Evolutionary conservation across 2,888 invertebrate genomes (phyloP), one percentile per base, ranked within the genome.

Genomic region (Eutolmus rufibarbis): DNA sequence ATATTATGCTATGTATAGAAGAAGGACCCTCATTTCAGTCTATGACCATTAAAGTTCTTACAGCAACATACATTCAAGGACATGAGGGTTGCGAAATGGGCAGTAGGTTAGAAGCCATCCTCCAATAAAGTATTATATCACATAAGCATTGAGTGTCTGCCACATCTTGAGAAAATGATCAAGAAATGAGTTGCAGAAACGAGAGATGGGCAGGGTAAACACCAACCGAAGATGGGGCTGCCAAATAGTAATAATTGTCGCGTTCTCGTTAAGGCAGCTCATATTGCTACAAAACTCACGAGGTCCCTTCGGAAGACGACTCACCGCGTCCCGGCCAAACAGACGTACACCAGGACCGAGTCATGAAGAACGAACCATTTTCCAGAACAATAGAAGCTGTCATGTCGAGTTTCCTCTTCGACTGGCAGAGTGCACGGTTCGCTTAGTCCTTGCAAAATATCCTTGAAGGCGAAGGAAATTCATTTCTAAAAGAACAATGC

Each of bases 371-470:
- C 43, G 51, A 37, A 5, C 43, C 77, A 86, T 86, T 86, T 86
- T 51, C 77, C 86, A 86, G 86, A 86, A 86, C 86, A 86, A 86
- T 77, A 34, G 51, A 23, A 86, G 86, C 86, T 86, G 86, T 86
- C 86, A 86, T 86, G 86, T 77, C 14, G 56, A 77, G 76, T 86
- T 86, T 86, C 77, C 86, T 86, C 77, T 56, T 56, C 51, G 76
- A 19, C 34, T 43, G 23, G 76, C 56, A 77, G 37, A 77, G 34
- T 77, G 77, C 86, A 86, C 77, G 86, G 86, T 86, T 86, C 56
- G 77, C 19, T 86, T 86, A 74, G 37, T 86, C 46, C 37, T 77
- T 34, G 40, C 51, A 23, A 77, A 56, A 74, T 56, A 40, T 31
- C 31, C 77, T 77, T 23, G 19, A 86, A 77, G 86, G 19, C 77